Conservation (phyloP, 2,797 vertebrate species). For the Zenarchopterus dispar region DNA sequence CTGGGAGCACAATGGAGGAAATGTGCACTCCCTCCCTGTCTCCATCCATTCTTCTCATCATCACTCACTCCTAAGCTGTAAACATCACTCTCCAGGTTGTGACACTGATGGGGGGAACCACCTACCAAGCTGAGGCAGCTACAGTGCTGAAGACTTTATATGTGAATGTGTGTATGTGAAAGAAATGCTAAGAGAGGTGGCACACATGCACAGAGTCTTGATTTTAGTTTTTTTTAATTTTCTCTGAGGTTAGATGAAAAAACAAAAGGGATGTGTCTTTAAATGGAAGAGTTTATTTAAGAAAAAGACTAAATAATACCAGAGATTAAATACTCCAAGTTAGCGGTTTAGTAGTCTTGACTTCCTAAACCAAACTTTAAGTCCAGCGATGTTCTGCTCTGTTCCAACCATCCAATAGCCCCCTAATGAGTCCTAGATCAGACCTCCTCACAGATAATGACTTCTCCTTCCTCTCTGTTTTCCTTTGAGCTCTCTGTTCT, state of each 20-base stretch:
- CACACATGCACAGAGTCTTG: neutral
- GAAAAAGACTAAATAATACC: conserved; percentile 27
- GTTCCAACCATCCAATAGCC: conserved; percentile 17
- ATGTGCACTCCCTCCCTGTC: conserved; percentile 23
- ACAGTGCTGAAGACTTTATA: conserved; percentile 12
- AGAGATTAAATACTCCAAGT: conserved; percentile 17
- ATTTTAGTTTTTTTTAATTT: neutral
- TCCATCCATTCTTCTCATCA: conserved; percentile 47
- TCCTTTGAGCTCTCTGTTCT: conserved; percentile 35
- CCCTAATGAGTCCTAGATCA: conserved; percentile 31
- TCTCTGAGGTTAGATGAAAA: neutral
- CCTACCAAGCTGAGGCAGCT: conserved; percentile 19
- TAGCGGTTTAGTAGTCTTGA: conserved; percentile 26
- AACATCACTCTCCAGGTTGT: conserved; percentile 67
- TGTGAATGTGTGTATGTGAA: conserved; percentile 9
- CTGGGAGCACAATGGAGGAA: conserved; percentile 33
- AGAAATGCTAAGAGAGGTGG: neutral
- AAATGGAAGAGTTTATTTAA: conserved; percentile 15
- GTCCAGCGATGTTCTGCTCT: conserved; percentile 15
- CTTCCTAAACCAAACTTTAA: conserved; percentile 30
- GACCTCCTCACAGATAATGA: conserved; percentile 71
- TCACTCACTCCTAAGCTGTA: conserved; percentile 65
- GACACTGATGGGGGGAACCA: conserved; percentile 39
- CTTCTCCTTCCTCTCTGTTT: conserved; percentile 61
- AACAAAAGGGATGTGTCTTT: neutral